Base-by-base conservation (phyloP, 2,113 vertebrate species). In the Axis porcinus region DNA sequence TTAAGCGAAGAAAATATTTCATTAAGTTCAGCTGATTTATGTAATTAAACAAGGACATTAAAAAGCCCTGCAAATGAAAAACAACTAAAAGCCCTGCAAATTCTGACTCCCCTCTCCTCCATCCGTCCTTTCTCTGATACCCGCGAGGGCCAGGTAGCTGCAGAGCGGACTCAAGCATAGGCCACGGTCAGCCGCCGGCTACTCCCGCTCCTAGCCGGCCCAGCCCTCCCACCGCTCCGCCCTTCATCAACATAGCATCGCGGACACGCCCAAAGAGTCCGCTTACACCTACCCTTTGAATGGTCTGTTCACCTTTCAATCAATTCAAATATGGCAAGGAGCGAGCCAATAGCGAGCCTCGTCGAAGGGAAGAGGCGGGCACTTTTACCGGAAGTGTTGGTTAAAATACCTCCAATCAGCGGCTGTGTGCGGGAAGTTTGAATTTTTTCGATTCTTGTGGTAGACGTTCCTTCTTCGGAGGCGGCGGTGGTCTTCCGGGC, bases 371-470 rank as follows among this genome's bases (percentile, higher is more conserved):
- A 97, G 91, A n/a, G 97, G 96, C 87, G 98, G 95, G 86, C 52
- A 8, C 82, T 6, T 40, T 4, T 1, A 7, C 86, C 90, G 98
- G 97, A 97, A 96, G 97, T 94, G 7, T 13, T 92, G 1, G 17
- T 89, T 84, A 92, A 96, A 88, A 43, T 12, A 90, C 58, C 16
- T 92, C 97, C 98, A 97, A 97, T 98, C 97, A 97, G 97, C n/a
- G 23, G 87, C 81, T 64, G 1, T 13, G 17, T 58, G 97, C 14
- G 95, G 94, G 81, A 97, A 96, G 82, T 98, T 98, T 98, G 97
- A 98, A 97, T 97, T 92, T 86, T 27, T 92, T 23, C 3, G 30
- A 4, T 33, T 2, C 23, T 45, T 2, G 2, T 19, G 3, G 81
- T 27, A 5, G 30, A 43, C 33, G 78, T 67, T 82, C 19, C 15